Conservation (phyloP, 2,888 invertebrate species). For the Mythimna pallens region DNA sequence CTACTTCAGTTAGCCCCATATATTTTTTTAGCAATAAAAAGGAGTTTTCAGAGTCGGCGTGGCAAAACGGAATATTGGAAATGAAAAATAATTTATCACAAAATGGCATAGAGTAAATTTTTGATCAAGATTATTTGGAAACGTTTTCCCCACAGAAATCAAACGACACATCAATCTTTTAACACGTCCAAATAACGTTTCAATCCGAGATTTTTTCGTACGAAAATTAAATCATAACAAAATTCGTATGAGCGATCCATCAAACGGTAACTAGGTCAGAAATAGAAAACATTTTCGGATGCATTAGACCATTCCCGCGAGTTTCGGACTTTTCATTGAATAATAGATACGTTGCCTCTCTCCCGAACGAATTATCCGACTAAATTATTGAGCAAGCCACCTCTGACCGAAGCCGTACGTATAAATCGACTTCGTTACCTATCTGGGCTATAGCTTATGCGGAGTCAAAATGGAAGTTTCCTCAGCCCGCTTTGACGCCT, state of each 20-base stretch:
- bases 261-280: constrained; percentile 74
- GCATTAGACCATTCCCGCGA: constrained; percentile 76
- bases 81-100: constrained; percentile 33
- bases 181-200: constrained; percentile 58
- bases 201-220: constrained; percentile 61
- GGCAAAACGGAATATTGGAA: background rate
- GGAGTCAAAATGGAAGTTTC: constrained; percentile 63
- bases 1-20: too few relatives aligned
- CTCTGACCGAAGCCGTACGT: constrained; percentile 73
- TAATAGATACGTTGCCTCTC: constrained; percentile 80
- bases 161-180: constrained; percentile 61
- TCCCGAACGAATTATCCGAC: constrained; percentile 82
- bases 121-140: constrained; percentile 41
- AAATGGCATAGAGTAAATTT: constrained; percentile 32
- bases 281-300: constrained; percentile 78
- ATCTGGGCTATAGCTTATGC: constrained; percentile 44
- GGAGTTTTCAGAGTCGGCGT: background rate
- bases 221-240: constrained; percentile 64
- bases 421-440: constrained; percentile 78
- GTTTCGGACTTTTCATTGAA: constrained; percentile 80
- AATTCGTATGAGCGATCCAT: constrained; percentile 63
- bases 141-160: constrained; percentile 52
- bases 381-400: constrained; percentile 86
- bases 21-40: too few relatives aligned
- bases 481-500: constrained; percentile 61